Evolutionary conservation across 1,140 invertebrate species (phyloP).

Genomic region (Drosophila tani): DNA sequence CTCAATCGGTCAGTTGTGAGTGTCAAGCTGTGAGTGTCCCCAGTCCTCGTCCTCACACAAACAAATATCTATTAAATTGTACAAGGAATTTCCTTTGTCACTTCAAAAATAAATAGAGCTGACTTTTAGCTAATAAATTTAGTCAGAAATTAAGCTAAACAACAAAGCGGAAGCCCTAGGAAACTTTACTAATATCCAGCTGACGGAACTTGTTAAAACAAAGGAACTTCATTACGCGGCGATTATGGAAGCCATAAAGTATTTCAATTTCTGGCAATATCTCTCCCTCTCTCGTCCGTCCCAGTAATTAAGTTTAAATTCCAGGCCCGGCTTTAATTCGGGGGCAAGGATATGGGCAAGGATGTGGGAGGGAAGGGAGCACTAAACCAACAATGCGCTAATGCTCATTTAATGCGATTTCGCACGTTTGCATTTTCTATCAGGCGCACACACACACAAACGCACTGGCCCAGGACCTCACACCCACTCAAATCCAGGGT

Average conservation of each 20-base stretch:
- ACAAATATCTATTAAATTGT: background rate
- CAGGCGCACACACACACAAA: constrained; percentile 30
- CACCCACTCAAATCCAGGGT: constrained; percentile 11
- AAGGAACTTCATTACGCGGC: constrained; percentile 2
- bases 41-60: too few species aligned
- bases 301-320: constrained; percentile 45
- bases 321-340: constrained; percentile 21
- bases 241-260: background rate
- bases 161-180: background rate
- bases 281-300: background rate
- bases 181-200: constrained; percentile 27
- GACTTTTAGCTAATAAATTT: background rate
- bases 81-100: too few species aligned
- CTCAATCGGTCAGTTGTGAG: background rate
- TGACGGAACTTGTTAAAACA: background rate
- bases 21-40: too few species aligned
- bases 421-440: constrained; percentile 79
- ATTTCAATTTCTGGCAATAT: constrained; percentile 5
- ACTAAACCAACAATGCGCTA: constrained; percentile 76
- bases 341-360: background rate
- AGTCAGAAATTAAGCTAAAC: background rate
- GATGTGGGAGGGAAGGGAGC: constrained; percentile 11
- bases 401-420: constrained; percentile 83
- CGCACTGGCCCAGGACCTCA: constrained; percentile 1
- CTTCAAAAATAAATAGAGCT: too few species aligned